Base-by-base conservation (phyloP, 2,113 vertebrate species). In the Riparia riparia region DNA sequence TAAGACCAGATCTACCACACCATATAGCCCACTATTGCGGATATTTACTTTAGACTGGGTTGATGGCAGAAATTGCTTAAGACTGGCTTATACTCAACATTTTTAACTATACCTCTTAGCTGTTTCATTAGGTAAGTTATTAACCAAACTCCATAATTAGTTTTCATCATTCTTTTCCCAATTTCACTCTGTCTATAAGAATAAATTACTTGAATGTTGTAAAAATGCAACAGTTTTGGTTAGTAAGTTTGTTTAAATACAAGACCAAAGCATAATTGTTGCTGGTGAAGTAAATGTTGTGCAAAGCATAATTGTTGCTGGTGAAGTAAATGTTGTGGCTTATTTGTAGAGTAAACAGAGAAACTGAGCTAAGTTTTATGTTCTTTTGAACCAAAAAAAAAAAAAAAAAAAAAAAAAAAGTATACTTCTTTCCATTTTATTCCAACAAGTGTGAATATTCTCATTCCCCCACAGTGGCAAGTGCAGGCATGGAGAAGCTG, bases 361-460 rank as follows among this genome's bases (percentile, higher is more conserved):
- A 74, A 58, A 11, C 1, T 8, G 8, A 58, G 4, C 7, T 64
- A 82, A n/a, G 5, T 41, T 66, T 63, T 66, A 54, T 49, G 17
- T 32, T 83, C 13, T 32, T 70, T 39, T 4, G 3, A 60, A 64
- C 10, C 0, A 18, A 24, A 37, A 28, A 32, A 8, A 60, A 37
- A 32, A 73, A 11, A 0, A n/a, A n/a, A n/a, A 18, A 24, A 37
- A 28, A 32, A 8, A 60, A 37, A 32, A 73, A 11, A 0, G 3
- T n/a, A 0, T 51, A 9, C 37, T 83, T 57, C 19, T 70, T 86
- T 77, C 39, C 15, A n/a, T 61, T 86, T 15, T 4, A 0, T 65
- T 89, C 22, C 54, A 93, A 28, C 24, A 60, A 58, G 21, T 4
- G 39, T n/a, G 69, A 82, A 70, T 42, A 34, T 72, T 85, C 47